A percentile compares a stretch with the other conserved stretches of the same genome.
These are phyloP conservation scores for Tupiocoris notatus DNA, from an alignment of 2,888 invertebrate genomes.

Conservation along the genomic window DNA sequence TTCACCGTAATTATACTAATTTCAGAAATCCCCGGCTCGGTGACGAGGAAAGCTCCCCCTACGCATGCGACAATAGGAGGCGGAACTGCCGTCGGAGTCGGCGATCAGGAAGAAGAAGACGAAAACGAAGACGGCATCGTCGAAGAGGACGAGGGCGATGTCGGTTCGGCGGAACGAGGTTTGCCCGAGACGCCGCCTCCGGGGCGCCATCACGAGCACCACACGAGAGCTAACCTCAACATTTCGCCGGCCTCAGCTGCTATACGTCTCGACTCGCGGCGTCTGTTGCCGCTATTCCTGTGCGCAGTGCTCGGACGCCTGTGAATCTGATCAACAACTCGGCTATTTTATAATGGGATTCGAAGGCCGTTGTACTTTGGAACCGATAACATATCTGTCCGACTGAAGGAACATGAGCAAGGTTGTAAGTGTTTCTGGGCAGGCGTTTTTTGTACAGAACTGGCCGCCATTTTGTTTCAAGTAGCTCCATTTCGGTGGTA, in stretches of 20 bases:
- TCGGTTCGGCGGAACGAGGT: slow-evolving; percentile 20
- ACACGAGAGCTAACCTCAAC: slow-evolving; percentile 19
- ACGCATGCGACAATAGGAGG: slow-evolving; percentile 6
- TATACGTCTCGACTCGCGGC: background rate
- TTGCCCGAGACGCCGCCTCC: slow-evolving; percentile 35
- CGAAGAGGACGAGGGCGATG: slow-evolving; percentile 20
- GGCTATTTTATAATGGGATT: too few species aligned
- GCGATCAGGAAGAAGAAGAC: slow-evolving; percentile 29
- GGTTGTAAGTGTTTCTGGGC: too few species aligned
- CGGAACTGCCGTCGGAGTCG: background rate
- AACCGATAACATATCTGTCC: too few species aligned
- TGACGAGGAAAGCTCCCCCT: slow-evolving; percentile 19
- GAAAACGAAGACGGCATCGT: background rate
- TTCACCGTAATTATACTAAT: background rate
- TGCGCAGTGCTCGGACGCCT: background rate
- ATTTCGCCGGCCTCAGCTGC: slow-evolving; percentile 5
- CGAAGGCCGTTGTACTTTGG: too few species aligned
- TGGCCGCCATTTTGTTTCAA: too few species aligned
- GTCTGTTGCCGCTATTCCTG: background rate
- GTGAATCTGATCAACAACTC: background rate
- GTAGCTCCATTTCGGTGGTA: too few species aligned
- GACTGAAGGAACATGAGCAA: too few species aligned
- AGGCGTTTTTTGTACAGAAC: too few species aligned
- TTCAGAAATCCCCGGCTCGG: slow-evolving; percentile 32
- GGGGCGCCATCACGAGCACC: slow-evolving; percentile 32